Base-by-base conservation (phyloP, 1,140 invertebrate genomes). In the Rhagoletis zephyria region DNA sequence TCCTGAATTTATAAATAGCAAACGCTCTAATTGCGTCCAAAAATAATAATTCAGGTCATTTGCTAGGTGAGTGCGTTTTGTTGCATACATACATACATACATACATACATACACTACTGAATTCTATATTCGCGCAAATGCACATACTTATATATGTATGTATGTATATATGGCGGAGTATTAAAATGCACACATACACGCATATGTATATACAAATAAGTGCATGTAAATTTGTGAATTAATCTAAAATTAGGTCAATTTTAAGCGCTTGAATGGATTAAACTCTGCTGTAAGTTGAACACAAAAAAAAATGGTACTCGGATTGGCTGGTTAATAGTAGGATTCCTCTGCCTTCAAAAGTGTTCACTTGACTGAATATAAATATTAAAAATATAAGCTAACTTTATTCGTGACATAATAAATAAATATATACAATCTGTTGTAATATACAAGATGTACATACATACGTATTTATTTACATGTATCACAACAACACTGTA, bases 31-130 rank as follows among this genome's bases (percentile, higher is more conserved):
- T 81, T 56, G 48, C 45, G 45, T 81, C 42, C 74, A 81, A 56
- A 74, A 74, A 30, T 81, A 56, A 81, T 51, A 48, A 81, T 81
- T 81, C 48, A 81, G 74, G 74, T 56, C 51, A 81, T 81, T 19
- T 16, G 6, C 14, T 30, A 56, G 51, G 51, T 48, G 40, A 48
- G 40, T 45, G 16, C 51, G 51, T 56, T 45, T 45, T 48, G 4
- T 74, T 12, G 67, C 45, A 48, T 48, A 48, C 30, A 30, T 30
- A 30, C 30, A n/a, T n/a, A n/a, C n/a, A n/a, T n/a, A n/a, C n/a
- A n/a, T n/a, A n/a, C n/a, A 30, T 30, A 30, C 30, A 30, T 30
- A 30, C 51, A 56, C 51, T 7, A 56, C 51, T 1, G 51, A 56
- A 56, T 10, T 56, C 51, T 5, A 56, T 56, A 10, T 10, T 56